A percentile compares a stretch with the other conserved stretches of the same genome.
These are phyloP conservation scores for Leptinotarsa haldemani DNA, from an alignment of 2,888 invertebrate species.

Conservation along the genomic window DNA sequence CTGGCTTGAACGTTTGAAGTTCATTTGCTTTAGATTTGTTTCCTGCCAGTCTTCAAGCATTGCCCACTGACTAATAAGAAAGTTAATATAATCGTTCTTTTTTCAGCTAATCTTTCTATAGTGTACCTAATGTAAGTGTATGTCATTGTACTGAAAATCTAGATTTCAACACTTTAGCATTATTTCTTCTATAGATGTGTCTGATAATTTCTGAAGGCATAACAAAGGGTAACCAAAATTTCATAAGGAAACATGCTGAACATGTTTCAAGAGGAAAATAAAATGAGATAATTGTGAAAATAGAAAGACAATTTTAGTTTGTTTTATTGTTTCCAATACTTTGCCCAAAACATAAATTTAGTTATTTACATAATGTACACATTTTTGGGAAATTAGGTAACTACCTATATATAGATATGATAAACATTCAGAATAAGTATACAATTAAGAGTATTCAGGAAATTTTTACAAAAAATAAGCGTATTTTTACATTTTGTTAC, in stretches of 20 bases:
- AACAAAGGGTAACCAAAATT: no score
- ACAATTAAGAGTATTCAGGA: constrained; percentile 51
- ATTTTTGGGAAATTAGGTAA: constrained; percentile 45
- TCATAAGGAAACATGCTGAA: not conserved
- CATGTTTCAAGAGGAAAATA: not conserved
- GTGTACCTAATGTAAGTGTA: no score
- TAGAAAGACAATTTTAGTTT: constrained; percentile 42
- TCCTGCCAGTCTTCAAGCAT: no score
- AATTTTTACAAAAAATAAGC: constrained; percentile 55
- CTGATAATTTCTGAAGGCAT: no score
- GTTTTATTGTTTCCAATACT: constrained; percentile 53
- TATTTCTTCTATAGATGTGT: no score
- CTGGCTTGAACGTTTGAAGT: no score
- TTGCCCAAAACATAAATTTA: constrained; percentile 58
- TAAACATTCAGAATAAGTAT: constrained; percentile 48
- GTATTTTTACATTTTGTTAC: constrained; percentile 51
- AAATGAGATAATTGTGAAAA: not conserved
- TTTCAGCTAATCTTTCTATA: no score
- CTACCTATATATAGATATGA: constrained; percentile 44
- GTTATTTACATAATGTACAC: constrained; percentile 56
- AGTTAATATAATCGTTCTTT: no score
- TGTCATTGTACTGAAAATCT: no score
- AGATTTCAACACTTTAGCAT: no score
- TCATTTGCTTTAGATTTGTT: no score
- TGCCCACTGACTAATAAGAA: no score